Conservation (phyloP, 2,113 vertebrate genomes). For the Silurus meridionalis region DNA sequence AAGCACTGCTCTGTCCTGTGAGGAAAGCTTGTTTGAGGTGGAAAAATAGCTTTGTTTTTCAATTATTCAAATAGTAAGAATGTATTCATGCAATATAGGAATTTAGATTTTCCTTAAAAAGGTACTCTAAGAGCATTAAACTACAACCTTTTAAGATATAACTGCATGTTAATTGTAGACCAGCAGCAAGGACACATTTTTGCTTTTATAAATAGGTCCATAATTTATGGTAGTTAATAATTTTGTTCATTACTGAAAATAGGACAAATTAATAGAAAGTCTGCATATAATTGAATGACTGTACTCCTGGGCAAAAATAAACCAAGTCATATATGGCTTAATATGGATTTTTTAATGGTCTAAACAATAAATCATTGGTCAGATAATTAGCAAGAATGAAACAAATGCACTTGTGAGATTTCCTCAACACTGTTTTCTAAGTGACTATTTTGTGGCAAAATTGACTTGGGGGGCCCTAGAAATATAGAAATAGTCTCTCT, state of each 20-base stretch:
- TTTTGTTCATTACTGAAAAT: neutral
- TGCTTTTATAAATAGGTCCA: neutral
- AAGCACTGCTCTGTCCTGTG: conserved; percentile 46
- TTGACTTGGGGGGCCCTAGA: too few species aligned
- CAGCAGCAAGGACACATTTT: neutral
- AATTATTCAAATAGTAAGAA: conserved; percentile 55
- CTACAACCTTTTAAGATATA: neutral
- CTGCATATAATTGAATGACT: neutral
- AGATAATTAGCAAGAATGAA: too few species aligned
- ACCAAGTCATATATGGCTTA: too few species aligned
- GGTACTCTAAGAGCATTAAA: neutral
- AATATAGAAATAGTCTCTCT: too few species aligned
- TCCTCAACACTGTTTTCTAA: too few species aligned
- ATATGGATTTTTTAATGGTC: too few species aligned
- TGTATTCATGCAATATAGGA: neutral
- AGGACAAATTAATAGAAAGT: neutral
- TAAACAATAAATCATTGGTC: too few species aligned
- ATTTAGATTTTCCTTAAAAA: neutral
- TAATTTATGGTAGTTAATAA: neutral
- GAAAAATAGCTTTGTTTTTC: conserved; percentile 23
- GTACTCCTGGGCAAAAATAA: too few species aligned
- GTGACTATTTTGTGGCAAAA: too few species aligned
- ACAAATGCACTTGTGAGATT: too few species aligned
- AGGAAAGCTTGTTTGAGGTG: conserved; percentile 43
- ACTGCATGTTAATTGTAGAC: neutral